phyloP scores from a whole-genome alignment of 1,140 invertebrate species.

The Hydropsyche tenuis region DNA sequence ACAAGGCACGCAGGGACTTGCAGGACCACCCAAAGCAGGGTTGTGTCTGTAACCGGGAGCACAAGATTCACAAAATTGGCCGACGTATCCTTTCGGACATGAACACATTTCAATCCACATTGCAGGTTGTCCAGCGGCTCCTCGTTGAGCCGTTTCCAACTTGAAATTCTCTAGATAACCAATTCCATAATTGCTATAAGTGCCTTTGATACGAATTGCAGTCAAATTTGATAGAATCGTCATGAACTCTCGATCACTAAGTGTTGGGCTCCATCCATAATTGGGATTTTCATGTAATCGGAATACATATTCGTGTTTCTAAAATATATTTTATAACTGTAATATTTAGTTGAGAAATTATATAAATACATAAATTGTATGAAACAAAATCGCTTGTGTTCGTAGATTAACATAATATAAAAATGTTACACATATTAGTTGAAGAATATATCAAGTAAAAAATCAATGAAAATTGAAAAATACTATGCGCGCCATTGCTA shows the following conservation, averaged over 20 bases:
- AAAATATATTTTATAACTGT: slow-evolving; percentile 47
- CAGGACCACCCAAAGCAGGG: slow-evolving; percentile 87
- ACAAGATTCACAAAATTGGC: slow-evolving; percentile 98
- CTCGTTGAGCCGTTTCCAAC: slow-evolving; percentile 83
- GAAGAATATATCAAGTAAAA: no score
- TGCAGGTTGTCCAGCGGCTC: slow-evolving; percentile 79
- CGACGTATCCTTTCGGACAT: slow-evolving; percentile 90
- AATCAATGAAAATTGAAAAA: no score
- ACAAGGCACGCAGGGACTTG: slow-evolving; percentile 92
- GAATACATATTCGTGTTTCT: slow-evolving; percentile 80
- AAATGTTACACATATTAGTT: no score
- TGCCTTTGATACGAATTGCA: slow-evolving; percentile 91
- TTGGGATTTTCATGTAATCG: slow-evolving; percentile 88
- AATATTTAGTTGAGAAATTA: no score
- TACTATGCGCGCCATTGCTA: no score
- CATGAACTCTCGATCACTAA: slow-evolving; percentile 87
- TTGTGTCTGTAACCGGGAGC: slow-evolving; percentile 91
- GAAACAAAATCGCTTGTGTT: no score
- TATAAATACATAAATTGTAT: no score
- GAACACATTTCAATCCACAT: slow-evolving; percentile 94
- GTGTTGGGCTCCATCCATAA: slow-evolving; percentile 90
- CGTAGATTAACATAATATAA: no score
- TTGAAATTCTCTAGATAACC: slow-evolving; percentile 89
- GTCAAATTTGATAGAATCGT: slow-evolving; percentile 92
- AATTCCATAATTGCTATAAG: slow-evolving; percentile 82